These are phyloP conservation scores for Drosophila meridionalis DNA, from an alignment of 2,888 invertebrate species.

Conservation along the genomic window DNA sequence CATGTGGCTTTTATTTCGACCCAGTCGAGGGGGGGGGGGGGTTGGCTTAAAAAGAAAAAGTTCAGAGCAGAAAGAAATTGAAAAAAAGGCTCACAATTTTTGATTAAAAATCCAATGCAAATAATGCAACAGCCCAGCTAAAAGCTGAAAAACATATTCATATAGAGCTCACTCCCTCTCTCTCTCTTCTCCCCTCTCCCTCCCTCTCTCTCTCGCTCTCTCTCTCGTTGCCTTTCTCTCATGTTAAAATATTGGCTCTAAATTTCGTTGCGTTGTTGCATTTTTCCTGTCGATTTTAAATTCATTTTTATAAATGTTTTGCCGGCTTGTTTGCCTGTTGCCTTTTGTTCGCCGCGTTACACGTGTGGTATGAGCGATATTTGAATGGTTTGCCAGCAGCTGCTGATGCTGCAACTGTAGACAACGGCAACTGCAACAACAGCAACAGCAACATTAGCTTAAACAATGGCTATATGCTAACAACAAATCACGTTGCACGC, in stretches of 20 bases:
- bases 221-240: not conserved
- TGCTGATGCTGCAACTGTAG: constrained; percentile 51
- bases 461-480: constrained; percentile 11
- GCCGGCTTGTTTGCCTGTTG: constrained; percentile 45
- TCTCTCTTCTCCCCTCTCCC: too few relatives aligned
- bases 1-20: constrained; percentile 24
- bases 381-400: constrained; percentile 39
- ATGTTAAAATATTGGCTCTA: constrained; percentile 1
- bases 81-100: constrained; percentile 47
- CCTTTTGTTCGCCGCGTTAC: constrained; percentile 23
- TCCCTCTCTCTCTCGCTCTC: not conserved
- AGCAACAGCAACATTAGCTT: constrained; percentile 7
- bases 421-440: constrained; percentile 14
- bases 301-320: constrained; percentile 77
- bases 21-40: not conserved
- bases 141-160: constrained; percentile 46
- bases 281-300: constrained; percentile 71
- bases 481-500: constrained; percentile 37
- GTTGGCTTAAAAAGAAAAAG: constrained; percentile 6
- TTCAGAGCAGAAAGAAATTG: constrained; percentile 18
- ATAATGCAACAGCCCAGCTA: constrained; percentile 55
- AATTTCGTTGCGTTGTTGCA: constrained; percentile 47
- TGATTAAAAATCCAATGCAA: constrained; percentile 76
- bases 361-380: constrained; percentile 64
- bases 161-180: not conserved